Evolutionary conservation across 1,140 invertebrate genomes (phyloP).

Genomic region (Tetragnatha versicolor): DNA sequence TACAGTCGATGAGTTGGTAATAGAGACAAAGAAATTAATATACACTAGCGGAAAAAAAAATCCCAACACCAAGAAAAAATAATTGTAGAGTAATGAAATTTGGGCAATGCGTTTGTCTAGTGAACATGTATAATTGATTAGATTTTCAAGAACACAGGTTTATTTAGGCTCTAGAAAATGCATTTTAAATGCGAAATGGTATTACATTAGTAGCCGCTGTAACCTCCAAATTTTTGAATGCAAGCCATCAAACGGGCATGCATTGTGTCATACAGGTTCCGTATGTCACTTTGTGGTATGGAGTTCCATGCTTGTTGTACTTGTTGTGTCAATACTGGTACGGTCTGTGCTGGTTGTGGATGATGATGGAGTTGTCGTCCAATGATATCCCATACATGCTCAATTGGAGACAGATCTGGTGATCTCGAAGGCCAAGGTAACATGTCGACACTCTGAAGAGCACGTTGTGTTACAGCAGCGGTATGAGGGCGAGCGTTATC

Average conservation of each 20-base stretch:
- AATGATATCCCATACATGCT: slow-evolving; percentile 1
- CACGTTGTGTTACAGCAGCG: slow-evolving; percentile 3
- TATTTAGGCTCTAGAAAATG: neutral
- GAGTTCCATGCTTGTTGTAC: neutral
- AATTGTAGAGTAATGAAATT: neutral
- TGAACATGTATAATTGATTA: no score
- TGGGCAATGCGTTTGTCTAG: neutral
- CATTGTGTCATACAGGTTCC: neutral
- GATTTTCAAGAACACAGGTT: neutral
- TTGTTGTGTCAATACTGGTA: neutral
- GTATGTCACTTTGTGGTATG: neutral
- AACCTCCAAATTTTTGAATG: neutral
- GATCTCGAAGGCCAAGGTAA: neutral
- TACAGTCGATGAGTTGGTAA: no score
- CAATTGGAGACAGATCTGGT: neutral
- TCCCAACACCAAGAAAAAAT: no score
- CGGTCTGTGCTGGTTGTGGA: neutral
- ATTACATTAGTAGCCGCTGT: neutral
- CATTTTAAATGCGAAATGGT: neutral
- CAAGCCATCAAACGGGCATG: neutral
- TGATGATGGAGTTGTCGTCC: neutral
- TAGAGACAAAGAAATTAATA: no score
- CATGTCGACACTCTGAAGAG: neutral
- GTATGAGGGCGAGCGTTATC: slow-evolving; percentile 35
- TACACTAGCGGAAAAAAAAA: no score